phyloP scores from a whole-genome alignment of 2,888 invertebrate species.

The Eudasyphora cyanicolor region DNA sequence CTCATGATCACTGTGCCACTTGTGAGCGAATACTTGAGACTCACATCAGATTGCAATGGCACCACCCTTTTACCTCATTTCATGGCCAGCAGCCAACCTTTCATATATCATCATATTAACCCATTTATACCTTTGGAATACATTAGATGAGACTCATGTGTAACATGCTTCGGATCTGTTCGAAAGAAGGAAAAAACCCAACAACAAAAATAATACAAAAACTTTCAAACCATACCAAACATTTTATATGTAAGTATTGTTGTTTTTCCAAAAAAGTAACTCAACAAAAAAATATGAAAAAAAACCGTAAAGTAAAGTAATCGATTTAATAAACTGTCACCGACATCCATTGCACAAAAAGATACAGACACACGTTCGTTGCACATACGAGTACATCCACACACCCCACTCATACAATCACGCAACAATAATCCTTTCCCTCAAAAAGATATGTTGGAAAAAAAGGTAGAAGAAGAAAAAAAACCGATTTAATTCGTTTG shows the following conservation, averaged over 20 bases:
- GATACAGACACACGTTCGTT: background rate
- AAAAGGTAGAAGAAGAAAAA: background rate
- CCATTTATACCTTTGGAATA: constrained; percentile 32
- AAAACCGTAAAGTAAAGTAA: constrained; percentile 76
- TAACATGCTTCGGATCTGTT: background rate
- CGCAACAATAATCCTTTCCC: constrained; percentile 39
- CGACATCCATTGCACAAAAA: constrained; percentile 72
- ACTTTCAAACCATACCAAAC: constrained; percentile 55
- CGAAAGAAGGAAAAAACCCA: background rate
- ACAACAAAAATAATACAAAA: too few species aligned
- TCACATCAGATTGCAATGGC: constrained; percentile 2
- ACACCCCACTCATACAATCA: constrained; percentile 30
- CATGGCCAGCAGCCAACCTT: constrained; percentile 15
- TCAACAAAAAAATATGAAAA: constrained; percentile 62
- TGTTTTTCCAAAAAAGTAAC: constrained; percentile 41
- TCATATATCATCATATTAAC: constrained; percentile 40
- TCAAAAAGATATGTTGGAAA: constrained; percentile 18
- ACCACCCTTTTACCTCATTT: background rate
- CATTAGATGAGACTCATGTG: background rate
- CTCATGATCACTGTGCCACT: background rate
- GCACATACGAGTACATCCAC: constrained; percentile 30
- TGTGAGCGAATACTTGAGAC: constrained; percentile 15
- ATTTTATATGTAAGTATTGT: constrained; percentile 72
- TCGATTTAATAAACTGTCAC: constrained; percentile 79
- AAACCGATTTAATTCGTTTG: constrained; percentile 53